These are phyloP conservation scores for Micronisus gabar DNA, from an alignment of 2,113 vertebrate species.

Conservation along the genomic window DNA sequence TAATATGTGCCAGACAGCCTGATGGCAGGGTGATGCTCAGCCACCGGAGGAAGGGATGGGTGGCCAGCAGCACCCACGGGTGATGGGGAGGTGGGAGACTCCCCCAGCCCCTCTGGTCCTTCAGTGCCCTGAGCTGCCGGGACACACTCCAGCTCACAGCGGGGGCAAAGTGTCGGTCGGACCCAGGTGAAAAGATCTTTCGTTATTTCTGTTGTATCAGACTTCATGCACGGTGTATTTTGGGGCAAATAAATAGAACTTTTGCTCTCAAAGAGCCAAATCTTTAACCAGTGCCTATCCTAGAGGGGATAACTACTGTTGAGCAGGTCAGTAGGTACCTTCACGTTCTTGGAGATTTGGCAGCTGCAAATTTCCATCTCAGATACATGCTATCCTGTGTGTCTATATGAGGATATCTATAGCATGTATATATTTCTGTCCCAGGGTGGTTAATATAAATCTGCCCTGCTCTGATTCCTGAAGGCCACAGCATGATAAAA, in stretches of 20 bases:
- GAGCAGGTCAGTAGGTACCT: background rate
- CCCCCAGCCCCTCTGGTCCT: background rate
- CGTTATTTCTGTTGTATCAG: background rate
- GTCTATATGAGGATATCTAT: background rate
- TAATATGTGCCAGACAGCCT: too few relatives aligned
- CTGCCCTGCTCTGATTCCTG: background rate
- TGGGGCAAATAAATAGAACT: background rate
- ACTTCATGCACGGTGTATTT: background rate
- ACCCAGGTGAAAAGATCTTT: background rate
- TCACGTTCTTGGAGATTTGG: rapidly evolving
- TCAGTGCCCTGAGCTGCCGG: background rate
- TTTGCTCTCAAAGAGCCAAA: background rate
- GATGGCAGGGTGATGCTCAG: background rate
- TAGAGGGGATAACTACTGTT: background rate
- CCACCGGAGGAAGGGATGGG: background rate
- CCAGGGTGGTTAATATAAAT: background rate
- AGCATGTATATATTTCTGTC: background rate
- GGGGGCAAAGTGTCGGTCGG: rapidly evolving
- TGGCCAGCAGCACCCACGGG: background rate
- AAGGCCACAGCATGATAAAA: background rate
- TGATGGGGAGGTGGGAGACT: background rate
- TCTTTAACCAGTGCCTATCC: background rate
- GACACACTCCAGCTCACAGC: background rate
- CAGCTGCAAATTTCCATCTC: background rate
- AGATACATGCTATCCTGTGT: background rate